These are phyloP conservation scores for Diabrotica undecimpunctata DNA, from an alignment of 1,140 invertebrate species.

Conservation along the genomic window DNA sequence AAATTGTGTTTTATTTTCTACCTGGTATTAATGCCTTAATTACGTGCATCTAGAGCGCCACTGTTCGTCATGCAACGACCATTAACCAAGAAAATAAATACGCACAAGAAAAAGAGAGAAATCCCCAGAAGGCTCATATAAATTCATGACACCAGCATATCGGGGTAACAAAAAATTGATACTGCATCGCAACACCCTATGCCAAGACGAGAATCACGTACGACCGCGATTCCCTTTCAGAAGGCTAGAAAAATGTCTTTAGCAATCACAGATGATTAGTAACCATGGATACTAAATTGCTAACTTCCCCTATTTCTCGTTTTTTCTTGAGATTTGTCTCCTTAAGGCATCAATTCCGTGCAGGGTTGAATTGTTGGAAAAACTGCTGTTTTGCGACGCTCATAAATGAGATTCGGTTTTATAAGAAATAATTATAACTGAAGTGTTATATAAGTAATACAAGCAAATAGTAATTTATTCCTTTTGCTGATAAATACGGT, in stretches of 20 bases:
- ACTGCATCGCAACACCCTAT: neutral
- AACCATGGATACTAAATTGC: constrained; percentile 15
- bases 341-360: neutral
- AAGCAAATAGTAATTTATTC: too few relatives aligned
- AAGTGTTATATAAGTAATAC: too few relatives aligned
- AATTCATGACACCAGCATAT: constrained; percentile 6
- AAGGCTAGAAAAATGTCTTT: constrained; percentile 11
- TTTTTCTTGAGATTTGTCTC: constrained; percentile 6
- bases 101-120: constrained; percentile 7
- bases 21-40: constrained; percentile 7
- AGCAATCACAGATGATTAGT: constrained; percentile 15
- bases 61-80: constrained; percentile 8
- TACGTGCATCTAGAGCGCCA: neutral
- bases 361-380: neutral
- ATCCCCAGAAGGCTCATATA: constrained; percentile 11
- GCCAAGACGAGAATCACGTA: constrained; percentile 10
- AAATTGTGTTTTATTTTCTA: neutral
- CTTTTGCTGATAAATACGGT: too few relatives aligned
- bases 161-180: constrained; percentile 8
- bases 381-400: too few relatives aligned
- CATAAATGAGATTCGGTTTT: too few relatives aligned
- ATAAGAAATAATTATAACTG: too few relatives aligned
- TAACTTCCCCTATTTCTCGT: constrained; percentile 9
- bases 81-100: constrained; percentile 13
- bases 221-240: neutral